Evolutionary conservation across 2,888 invertebrate species (phyloP), one percentile per base, ranked within the genome.

Genomic region (Euplagia quadripunctaria): DNA sequence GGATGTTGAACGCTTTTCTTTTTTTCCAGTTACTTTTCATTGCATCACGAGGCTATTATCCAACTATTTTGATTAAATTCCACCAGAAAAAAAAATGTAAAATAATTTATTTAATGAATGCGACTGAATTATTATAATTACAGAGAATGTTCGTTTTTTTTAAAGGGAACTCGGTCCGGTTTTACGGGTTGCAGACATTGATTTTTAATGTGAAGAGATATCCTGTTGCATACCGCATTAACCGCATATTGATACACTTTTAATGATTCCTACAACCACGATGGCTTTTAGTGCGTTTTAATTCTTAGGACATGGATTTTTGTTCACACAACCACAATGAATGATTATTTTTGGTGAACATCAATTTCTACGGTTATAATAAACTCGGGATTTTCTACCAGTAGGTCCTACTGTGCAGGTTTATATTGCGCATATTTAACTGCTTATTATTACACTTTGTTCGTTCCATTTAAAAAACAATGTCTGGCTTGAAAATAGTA

Each of bases 181-280:
- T 80, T 61, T 49, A 72, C 42, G 51, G 58, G 72, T 72, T 70
- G 77, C 69, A 71, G 73, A 43, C 74, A 65, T 71, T 71, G 52
- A 75, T 75, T 79, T 78, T 76, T 78, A 73, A 82, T 74, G 68
- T 63, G 64, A 74, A 68, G 64, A 73, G 70, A 71, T 83, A 81
- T 83, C 75, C 74, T 77, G 82, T 78, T 80, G 78, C 78, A 72
- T 83, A 86, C 84, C 84, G 74, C 85, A 84, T 76, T 71, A 83
- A 88, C 89, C 87, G 76, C 88, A 78, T 79, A 68, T 41, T 74
- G 55, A 79, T 82, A 82, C 90, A 88, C 86, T 89, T 90, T 77
- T 88, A 82, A 84, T 83, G 86, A 84, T 88, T 87, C 87, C 72
- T 80, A 79, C 65, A 79, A 79, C 77, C 79, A 70, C 77, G 63